Evolutionary conservation across 2,113 vertebrate species (phyloP).

Genomic region (Eubucco bourcierii): DNA sequence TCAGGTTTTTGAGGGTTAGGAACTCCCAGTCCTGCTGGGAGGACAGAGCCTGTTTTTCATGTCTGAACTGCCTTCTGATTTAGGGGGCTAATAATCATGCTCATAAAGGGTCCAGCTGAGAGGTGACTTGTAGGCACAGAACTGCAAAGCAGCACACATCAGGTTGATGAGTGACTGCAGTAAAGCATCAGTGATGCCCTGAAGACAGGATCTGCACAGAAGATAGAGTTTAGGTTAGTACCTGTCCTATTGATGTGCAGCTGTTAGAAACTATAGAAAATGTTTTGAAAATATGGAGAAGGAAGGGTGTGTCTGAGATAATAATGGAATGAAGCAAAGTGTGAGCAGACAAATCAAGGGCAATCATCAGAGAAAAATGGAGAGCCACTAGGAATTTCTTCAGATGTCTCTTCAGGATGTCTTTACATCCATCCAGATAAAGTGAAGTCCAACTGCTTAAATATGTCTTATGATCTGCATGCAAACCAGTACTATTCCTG

Average conservation of each 20-base stretch:
- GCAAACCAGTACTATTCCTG: not conserved
- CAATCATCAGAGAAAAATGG: not conserved
- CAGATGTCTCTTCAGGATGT: not conserved
- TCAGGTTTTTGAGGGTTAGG: not conserved
- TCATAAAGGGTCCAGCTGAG: not conserved
- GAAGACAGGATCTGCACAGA: not conserved
- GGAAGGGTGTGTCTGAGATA: not conserved
- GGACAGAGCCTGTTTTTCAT: not conserved
- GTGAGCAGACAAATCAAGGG: not conserved
- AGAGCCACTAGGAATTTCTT: not conserved
- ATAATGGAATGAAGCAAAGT: not conserved
- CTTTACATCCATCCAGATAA: not conserved
- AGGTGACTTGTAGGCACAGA: not conserved
- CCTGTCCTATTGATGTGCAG: not conserved
- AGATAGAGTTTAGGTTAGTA: not conserved
- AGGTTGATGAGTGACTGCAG: not conserved
- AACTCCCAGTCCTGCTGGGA: fast-evolving
- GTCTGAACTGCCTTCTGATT: not conserved
- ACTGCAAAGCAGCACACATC: fast-evolving
- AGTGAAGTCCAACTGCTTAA: not conserved
- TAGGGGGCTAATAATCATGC: not conserved
- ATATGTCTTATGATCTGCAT: not conserved
- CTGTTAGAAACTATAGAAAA: not conserved
- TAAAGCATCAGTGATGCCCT: not conserved
- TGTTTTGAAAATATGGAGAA: not conserved